Conservation (phyloP, 2,797 vertebrate genomes). For the Anguilla pacifica region DNA sequence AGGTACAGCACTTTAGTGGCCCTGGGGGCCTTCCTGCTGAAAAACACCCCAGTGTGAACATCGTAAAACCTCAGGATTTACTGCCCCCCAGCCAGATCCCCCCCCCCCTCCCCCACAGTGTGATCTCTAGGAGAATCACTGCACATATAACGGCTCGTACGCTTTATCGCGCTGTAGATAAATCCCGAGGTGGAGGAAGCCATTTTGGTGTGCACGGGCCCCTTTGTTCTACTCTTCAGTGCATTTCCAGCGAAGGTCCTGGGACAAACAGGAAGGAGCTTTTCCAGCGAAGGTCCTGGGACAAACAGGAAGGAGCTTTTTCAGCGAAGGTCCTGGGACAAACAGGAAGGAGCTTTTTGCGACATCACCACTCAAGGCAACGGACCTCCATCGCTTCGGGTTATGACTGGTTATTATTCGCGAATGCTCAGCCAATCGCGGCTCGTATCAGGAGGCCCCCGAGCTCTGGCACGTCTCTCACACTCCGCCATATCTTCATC, state of each 20-base stretch:
- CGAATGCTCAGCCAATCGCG: neutral
- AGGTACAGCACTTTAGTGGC: neutral
- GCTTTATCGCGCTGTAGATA: neutral
- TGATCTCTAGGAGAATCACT: neutral
- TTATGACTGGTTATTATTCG: neutral
- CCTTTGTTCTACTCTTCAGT: neutral
- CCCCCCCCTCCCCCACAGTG: neutral
- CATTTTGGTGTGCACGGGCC: too few species aligned
- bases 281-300: too few species aligned
- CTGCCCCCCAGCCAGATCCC: too few species aligned
- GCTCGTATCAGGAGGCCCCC: neutral
- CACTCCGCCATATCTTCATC: neutral
- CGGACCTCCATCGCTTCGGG: neutral
- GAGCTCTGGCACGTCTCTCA: neutral
- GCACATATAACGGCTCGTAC: neutral
- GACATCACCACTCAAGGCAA: neutral
- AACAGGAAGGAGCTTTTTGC: neutral
- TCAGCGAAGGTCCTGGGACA: neutral
- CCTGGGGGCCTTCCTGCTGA: neutral
- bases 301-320: neutral
- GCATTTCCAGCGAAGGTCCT: neutral
- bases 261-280: too few species aligned
- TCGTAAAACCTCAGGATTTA: neutral
- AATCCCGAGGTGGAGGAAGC: neutral
- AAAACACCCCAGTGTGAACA: neutral